These are phyloP conservation scores for Stenchaetothrips biformis DNA, from an alignment of 2,888 invertebrate species.

Conservation along the genomic window DNA sequence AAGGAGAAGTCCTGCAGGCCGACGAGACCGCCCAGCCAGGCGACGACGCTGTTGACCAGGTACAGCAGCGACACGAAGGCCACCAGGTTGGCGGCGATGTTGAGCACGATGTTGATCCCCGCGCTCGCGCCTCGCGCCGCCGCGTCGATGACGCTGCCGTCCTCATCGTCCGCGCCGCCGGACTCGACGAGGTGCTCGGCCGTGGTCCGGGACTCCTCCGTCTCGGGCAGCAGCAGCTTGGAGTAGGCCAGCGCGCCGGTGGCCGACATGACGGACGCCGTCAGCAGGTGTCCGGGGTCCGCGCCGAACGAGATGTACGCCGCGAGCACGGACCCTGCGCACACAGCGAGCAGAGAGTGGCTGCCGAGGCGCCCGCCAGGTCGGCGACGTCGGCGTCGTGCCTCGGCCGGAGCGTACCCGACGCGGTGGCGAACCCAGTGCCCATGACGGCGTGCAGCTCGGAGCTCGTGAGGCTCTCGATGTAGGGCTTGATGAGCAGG, in stretches of 20 bases:
- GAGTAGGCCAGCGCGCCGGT: slow-evolving; percentile 86
- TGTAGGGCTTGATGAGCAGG: slow-evolving; percentile 79
- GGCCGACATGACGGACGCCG: slow-evolving; percentile 94
- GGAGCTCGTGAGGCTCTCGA: slow-evolving; percentile 77
- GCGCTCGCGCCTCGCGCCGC: slow-evolving; percentile 82
- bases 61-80: slow-evolving; percentile 85
- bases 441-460: slow-evolving; percentile 92
- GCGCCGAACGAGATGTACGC: slow-evolving; percentile 90
- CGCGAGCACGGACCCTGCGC: slow-evolving; percentile 75
- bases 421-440: slow-evolving; percentile 92
- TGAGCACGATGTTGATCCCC: slow-evolving; percentile 74
- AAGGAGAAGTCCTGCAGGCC: slow-evolving; percentile 56
- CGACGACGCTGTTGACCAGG: slow-evolving; percentile 73
- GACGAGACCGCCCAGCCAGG: slow-evolving; percentile 74
- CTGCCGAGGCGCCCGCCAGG: too few species aligned
- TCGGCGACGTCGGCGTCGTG: too few species aligned
- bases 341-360: too few species aligned
- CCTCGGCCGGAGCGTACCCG: slow-evolving; percentile 65
- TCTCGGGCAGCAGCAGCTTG: slow-evolving; percentile 90
- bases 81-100: slow-evolving; percentile 86
- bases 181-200: slow-evolving; percentile 69
- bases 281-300: slow-evolving; percentile 78
- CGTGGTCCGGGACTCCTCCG: slow-evolving; percentile 69
- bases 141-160: slow-evolving; percentile 82
- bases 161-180: slow-evolving; percentile 48